Base-by-base conservation (phyloP, 2,797 vertebrate species). In the Pseudochromis fuscus region DNA sequence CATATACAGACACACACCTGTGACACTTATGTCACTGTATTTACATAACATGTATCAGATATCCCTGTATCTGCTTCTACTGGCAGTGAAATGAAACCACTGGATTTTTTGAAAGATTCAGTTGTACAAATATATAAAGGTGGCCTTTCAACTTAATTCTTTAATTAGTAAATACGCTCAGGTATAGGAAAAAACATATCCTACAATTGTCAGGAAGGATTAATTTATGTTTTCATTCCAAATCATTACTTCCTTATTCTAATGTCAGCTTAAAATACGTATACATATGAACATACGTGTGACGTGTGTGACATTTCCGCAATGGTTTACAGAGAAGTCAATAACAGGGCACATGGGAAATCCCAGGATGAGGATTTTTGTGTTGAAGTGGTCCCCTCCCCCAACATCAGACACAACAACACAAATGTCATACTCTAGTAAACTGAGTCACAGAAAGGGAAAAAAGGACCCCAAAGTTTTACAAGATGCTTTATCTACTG, bases 321-420 rank as follows among this genome's bases (percentile, higher is more conserved):
- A 40, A 10, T 16, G 21, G 18, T 67, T 24, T 2, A 55, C 9
- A 67, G 3, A 15, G 19, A 18, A 18, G 4, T 19, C 27, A 35
- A 49, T 30, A 59, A 62, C 6, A 53, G 45, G 2, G 55, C 25
- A 57, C 27, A 45, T n/a, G 24, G 19, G 21, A n/a, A 70, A 67
- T 53, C 42, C 25, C 25, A 56, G 37, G 33, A 76, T 59, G 24
- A 57, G 52, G 59, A 33, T 59, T 55, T 55, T 69, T 57, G 59
- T 53, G 12, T n/a, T 7, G 51, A 56, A 70, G 59, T 66, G 59
- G 7, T 56, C 59, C 88, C 84, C 71, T 87, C 81, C 90, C 88
- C 88, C 88, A 85, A 59, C 80, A 77, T 7, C 53, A 82, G 62
- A 88, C 81, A 80, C 66, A 90, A 87, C 81, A 89, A 88, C 87